These are phyloP conservation scores for Epirrita christyi DNA, from an alignment of 2,888 invertebrate species.

Conservation along the genomic window DNA sequence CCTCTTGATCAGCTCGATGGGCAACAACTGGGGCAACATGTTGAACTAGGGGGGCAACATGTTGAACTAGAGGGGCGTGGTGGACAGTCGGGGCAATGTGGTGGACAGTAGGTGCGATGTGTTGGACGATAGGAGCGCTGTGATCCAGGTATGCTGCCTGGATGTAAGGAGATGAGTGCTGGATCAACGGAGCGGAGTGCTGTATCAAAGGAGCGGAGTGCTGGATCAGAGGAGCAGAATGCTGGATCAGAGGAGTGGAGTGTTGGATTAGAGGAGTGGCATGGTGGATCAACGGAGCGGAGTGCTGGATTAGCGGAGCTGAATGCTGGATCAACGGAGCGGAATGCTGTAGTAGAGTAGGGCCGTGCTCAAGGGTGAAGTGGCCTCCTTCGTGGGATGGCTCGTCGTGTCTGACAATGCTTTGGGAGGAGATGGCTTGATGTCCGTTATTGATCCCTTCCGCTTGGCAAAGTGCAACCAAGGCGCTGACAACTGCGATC, in stretches of 20 bases:
- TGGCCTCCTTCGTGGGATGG: slow-evolving; percentile 53
- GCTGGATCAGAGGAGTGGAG: slow-evolving; percentile 47
- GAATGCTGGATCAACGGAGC: slow-evolving; percentile 36
- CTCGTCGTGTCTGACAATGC: slow-evolving; percentile 72
- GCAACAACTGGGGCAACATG: slow-evolving; percentile 47
- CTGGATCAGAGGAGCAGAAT: slow-evolving; percentile 35
- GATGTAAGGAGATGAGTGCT: slow-evolving; percentile 35
- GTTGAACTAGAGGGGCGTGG: slow-evolving; percentile 45
- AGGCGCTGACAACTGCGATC: slow-evolving; percentile 69
- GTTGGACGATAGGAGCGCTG: slow-evolving; percentile 45
- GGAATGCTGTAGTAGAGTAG: slow-evolving; percentile 42
- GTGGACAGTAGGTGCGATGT: slow-evolving; percentile 51
- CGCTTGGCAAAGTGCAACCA: slow-evolving; percentile 77
- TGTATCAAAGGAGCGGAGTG: slow-evolving; percentile 36
- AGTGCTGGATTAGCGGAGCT: slow-evolving; percentile 16
- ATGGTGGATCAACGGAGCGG: slow-evolving; percentile 22
- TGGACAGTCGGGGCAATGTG: slow-evolving; percentile 49
- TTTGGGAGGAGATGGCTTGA: slow-evolving; percentile 74
- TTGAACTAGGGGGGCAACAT: slow-evolving; percentile 47
- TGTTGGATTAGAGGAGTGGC: slow-evolving; percentile 39
- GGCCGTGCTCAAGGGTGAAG: slow-evolving; percentile 44
- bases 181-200: slow-evolving; percentile 40
- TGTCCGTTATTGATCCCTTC: slow-evolving; percentile 62
- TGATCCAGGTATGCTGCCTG: slow-evolving; percentile 48
- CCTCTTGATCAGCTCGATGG: slow-evolving; percentile 53